These are phyloP conservation scores for Netelia virgata DNA, from an alignment of 2,888 invertebrate species.

Conservation along the genomic window DNA sequence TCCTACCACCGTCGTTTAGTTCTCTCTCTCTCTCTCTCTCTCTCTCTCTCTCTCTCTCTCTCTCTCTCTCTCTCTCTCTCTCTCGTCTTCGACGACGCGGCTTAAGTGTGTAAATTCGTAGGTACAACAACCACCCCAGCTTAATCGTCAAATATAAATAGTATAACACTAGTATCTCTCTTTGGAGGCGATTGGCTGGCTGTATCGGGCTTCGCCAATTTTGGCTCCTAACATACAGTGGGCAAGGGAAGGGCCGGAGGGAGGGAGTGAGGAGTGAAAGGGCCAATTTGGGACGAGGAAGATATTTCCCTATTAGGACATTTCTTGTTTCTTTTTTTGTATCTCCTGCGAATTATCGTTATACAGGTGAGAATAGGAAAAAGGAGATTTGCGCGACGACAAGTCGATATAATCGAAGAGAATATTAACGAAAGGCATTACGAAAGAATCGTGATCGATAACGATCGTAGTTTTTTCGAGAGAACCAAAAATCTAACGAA, in stretches of 20 bases:
- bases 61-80: constrained; percentile 31
- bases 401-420: too few relatives aligned
- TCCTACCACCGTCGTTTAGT: constrained; percentile 32
- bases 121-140: constrained; percentile 44
- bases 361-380: not conserved
- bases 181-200: constrained; percentile 77
- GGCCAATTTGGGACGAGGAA: constrained; percentile 18
- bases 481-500: too few relatives aligned
- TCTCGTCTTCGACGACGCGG: constrained; percentile 25
- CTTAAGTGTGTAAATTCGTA: constrained; percentile 42
- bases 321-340: not conserved
- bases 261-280: constrained; percentile 26
- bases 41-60: too few relatives aligned
- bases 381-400: not conserved
- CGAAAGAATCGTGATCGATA: too few relatives aligned
- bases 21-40: constrained; percentile 25
- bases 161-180: constrained; percentile 77
- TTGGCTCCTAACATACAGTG: constrained; percentile 65
- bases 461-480: too few relatives aligned
- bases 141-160: constrained; percentile 72
- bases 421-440: too few relatives aligned
- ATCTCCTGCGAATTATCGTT: not conserved
- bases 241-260: constrained; percentile 60
- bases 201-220: constrained; percentile 68
- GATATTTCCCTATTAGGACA: constrained; percentile 41